Conservation (phyloP, 2,113 vertebrate species). For the Hiodon tergisus region DNA sequence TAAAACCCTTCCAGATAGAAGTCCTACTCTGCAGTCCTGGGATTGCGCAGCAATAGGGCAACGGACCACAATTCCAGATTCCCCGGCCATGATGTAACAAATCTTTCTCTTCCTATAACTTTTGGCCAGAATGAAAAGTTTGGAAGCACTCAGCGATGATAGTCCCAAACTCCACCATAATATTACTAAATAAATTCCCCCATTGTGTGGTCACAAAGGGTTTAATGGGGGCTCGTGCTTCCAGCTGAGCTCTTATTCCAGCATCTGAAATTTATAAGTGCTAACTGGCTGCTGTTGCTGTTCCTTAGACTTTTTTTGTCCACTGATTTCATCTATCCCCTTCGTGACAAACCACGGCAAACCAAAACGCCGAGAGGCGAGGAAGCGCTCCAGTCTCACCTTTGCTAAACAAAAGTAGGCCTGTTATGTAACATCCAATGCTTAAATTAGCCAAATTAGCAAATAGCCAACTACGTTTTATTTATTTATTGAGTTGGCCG, state of each 20-base stretch:
- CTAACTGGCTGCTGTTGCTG: conserved; percentile 21
- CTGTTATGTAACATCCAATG: conserved; percentile 46
- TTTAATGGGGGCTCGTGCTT: conserved; percentile 31
- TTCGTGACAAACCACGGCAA: neutral
- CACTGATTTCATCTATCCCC: neutral
- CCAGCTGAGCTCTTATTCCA: conserved; percentile 44
- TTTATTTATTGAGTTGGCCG: conserved; percentile 18
- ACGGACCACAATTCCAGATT: conserved; percentile 23
- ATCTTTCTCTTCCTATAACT: conserved; percentile 28
- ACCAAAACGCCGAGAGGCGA: neutral
- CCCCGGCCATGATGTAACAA: conserved; percentile 45
- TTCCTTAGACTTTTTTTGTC: neutral
- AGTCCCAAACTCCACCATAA: conserved; percentile 30
- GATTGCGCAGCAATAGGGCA: conserved; percentile 32
- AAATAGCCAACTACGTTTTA: neutral
- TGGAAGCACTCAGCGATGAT: conserved; percentile 10
- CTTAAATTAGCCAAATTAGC: conserved; percentile 50
- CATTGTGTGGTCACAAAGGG: conserved; percentile 31
- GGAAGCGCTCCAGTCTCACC: conserved; percentile 39
- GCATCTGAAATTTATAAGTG: conserved; percentile 37
- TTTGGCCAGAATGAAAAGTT: conserved; percentile 6
- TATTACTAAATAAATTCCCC: conserved; percentile 37
- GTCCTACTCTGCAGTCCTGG: conserved; percentile 43
- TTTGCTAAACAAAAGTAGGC: conserved; percentile 33
- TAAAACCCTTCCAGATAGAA: conserved; percentile 48